phyloP scores from a whole-genome alignment of 1,140 invertebrate genomes.

The Caenorhabditis brenneri region DNA sequence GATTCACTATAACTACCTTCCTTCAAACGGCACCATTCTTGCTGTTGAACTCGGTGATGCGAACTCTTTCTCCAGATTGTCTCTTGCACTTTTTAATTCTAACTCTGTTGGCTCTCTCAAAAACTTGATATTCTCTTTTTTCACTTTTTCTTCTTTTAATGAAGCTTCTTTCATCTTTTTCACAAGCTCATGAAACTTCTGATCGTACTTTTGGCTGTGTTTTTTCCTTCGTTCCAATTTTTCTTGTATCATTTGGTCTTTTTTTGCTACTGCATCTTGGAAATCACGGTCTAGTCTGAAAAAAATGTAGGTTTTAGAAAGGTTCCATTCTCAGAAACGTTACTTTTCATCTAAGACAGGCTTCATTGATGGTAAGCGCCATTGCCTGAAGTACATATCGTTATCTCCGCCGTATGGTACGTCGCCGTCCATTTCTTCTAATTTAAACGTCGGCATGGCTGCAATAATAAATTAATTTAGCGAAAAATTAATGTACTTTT shows the following conservation, averaged over 20 bases:
- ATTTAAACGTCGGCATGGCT: slow-evolving; percentile 18
- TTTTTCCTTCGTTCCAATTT: not conserved
- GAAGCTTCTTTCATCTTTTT: not conserved
- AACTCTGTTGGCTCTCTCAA: not conserved
- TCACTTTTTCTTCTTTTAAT: not conserved
- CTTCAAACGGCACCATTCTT: not conserved
- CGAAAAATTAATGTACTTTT: not conserved
- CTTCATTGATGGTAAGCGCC: slow-evolving; percentile 26
- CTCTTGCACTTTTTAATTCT: not conserved
- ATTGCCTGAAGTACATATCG: slow-evolving; percentile 18
- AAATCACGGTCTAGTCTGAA: slow-evolving; percentile 4
- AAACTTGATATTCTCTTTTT: not conserved
- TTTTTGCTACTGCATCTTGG: not conserved
- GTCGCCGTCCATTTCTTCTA: not conserved
- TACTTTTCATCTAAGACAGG: slow-evolving; percentile 8
- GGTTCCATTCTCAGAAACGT: not conserved
- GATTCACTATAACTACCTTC: not conserved
- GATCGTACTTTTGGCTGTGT: slow-evolving; percentile 9
- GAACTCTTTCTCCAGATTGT: not conserved
- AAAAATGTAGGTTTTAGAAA: not conserved
- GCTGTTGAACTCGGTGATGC: slow-evolving; percentile 14
- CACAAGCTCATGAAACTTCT: not conserved
- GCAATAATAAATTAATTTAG: not conserved
- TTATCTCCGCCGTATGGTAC: not conserved
- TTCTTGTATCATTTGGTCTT: not conserved